These are phyloP conservation scores for Coleophora flavipennella DNA, from an alignment of 2,888 invertebrate genomes.

Conservation along the genomic window DNA sequence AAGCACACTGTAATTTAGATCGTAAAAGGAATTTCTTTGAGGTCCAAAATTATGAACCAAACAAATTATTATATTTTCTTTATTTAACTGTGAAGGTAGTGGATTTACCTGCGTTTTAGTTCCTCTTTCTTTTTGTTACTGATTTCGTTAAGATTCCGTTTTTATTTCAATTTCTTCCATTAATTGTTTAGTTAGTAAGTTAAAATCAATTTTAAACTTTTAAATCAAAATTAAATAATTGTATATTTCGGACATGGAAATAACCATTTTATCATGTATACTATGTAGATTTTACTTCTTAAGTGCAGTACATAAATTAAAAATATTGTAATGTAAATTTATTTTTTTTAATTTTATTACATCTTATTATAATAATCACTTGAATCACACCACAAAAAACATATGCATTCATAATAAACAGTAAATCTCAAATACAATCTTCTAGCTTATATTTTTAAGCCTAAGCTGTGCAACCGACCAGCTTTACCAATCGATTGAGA, in stretches of 20 bases:
- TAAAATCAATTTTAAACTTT: conserved; percentile 52
- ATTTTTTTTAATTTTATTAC: not conserved
- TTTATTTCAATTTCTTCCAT: conserved; percentile 43
- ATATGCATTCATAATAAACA: not conserved
- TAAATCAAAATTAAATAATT: conserved; percentile 58
- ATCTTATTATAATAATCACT: not conserved
- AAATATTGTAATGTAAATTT: not conserved
- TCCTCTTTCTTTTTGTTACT: conserved; percentile 33
- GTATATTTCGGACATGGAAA: conserved; percentile 57
- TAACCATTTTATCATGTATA: conserved; percentile 54
- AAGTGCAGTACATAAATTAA: not conserved
- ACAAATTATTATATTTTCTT: not conserved
- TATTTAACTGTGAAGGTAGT: conserved; percentile 13
- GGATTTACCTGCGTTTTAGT: conserved; percentile 21
- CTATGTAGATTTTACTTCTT: conserved; percentile 35
- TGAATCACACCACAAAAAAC: not conserved
- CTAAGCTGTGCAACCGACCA: too few relatives aligned
- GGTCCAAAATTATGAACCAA: conserved; percentile 1
- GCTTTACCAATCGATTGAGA: too few relatives aligned
- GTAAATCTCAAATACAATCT: too few relatives aligned
- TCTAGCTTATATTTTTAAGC: too few relatives aligned
- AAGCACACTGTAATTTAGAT: too few relatives aligned
- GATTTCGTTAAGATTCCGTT: conserved; percentile 22
- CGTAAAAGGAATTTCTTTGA: not conserved
- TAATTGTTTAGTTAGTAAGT: conserved; percentile 44